These are phyloP conservation scores for Salvelinus fontinalis DNA, from an alignment of 2,113 vertebrate species.

Conservation along the genomic window DNA sequence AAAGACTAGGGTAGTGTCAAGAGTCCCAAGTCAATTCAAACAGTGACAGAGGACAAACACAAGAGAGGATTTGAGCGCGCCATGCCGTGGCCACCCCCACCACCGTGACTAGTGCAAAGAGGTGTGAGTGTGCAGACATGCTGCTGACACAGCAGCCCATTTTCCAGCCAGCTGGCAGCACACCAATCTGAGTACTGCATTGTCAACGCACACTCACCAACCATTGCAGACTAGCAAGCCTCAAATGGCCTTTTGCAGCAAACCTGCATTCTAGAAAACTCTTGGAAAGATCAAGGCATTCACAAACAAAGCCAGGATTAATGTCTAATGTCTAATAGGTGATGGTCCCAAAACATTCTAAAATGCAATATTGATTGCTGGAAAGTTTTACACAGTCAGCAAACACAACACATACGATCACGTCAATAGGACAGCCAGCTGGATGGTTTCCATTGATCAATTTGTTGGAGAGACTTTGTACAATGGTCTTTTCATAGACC, in stretches of 20 bases:
- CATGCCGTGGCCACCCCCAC: neutral
- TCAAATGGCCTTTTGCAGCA: neutral
- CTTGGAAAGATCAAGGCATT: neutral
- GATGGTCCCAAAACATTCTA: neutral
- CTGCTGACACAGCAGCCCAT: slow-evolving; percentile 17
- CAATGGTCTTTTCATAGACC: neutral
- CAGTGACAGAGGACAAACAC: neutral
- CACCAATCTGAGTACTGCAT: neutral
- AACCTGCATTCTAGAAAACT: neutral
- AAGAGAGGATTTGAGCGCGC: neutral
- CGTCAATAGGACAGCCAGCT: neutral
- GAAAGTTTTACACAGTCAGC: slow-evolving; percentile 3
- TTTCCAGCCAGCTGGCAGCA: slow-evolving; percentile 3
- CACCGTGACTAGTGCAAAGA: slow-evolving; percentile 21
- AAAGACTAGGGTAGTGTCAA: too few species aligned
- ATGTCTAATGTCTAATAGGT: neutral
- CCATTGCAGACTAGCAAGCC: neutral
- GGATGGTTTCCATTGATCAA: neutral
- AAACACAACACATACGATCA: neutral
- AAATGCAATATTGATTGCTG: neutral
- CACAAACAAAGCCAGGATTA: neutral
- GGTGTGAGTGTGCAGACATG: neutral
- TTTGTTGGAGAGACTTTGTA: neutral
- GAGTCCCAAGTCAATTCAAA: neutral
- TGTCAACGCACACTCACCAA: slow-evolving; percentile 2